Base-by-base conservation (phyloP, 64 coral and sea anemone genomes). In the Acropora tenuis region DNA sequence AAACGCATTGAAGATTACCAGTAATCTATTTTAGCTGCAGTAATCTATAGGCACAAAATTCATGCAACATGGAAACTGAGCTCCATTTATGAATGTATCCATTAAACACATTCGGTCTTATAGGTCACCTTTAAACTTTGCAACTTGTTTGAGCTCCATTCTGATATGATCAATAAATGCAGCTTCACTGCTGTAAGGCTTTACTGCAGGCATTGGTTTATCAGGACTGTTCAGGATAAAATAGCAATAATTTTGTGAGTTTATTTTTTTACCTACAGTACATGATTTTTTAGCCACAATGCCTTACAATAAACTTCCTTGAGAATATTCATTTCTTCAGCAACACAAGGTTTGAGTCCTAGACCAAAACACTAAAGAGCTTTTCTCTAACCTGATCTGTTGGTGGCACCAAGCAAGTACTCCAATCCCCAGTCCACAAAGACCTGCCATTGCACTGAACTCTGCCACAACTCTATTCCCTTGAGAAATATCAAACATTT, bases 371-470 rank as follows among this genome's bases (percentile, higher is more conserved):
- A 30, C 30, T 30, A 30, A 30, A 30, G 30, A 30, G 30, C 30
- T 30, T 73, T 75, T 45, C 41, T 76, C 63, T 77, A 18, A 90
- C 83, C 93, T 84, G 13, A 97, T 69, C 30, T 94, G 88, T 18
- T 97, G 95, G 50, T 87, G 69, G 57, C 92, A 97, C 95, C 95
- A 97, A 48, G 68, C 89, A 53, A 85, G 78, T 18, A 97, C 11
- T 61, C 95, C 95, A 4, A 97, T 40, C 61, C 92, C 92, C 83
- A 94, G 84, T 61, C 95, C 95, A 72, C 48, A 77, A 44, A 76
- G 73, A 73, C 95, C 95, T 17, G 95, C 95, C 83, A 97, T 88
- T 69, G 83, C 83, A 77, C 77, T 82, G 79, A 94, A 97, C 59
- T 91, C 95, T 57, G 92, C 92, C 17, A 97, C 95, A 78, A 73